Percentiles rank a stretch among this genome's conserved stretches.
phyloP scores from a whole-genome alignment of 35 echinoderm and acorn worm species.

The Lytechinus pictus region DNA sequence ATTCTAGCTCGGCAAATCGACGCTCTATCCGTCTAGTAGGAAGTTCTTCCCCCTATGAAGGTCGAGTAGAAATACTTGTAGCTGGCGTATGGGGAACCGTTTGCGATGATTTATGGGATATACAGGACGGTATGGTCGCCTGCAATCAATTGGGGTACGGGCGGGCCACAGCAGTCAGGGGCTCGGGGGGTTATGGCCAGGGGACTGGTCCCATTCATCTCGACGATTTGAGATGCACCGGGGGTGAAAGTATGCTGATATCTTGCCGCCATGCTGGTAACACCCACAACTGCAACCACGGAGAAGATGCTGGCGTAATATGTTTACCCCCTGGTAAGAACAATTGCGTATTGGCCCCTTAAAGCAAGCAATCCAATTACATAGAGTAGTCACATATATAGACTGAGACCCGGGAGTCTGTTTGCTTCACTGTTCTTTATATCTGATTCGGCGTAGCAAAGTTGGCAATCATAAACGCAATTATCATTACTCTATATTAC shows the following conservation, averaged over 20 bases:
- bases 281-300: constrained; percentile 42
- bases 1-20: background rate
- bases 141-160: constrained; percentile 59
- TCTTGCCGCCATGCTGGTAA: constrained; percentile 1
- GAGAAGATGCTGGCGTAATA: constrained; percentile 47
- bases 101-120: constrained; percentile 63
- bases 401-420: no score
- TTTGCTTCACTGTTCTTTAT: no score
- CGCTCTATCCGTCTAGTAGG: constrained; percentile 55
- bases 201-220: constrained; percentile 56
- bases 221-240: constrained; percentile 52
- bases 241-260: constrained; percentile 42
- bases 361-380: no score
- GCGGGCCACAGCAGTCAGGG: background rate
- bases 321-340: constrained; percentile 56
- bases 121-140: constrained; percentile 49
- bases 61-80: constrained; percentile 54
- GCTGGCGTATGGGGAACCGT: constrained; percentile 59
- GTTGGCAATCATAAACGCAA: no score
- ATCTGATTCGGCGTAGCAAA: no score
- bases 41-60: constrained; percentile 41
- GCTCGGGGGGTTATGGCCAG: constrained; percentile 15
- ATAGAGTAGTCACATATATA: no score
- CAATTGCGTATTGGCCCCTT: background rate
- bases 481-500: no score